Evolutionary conservation across 2,113 vertebrate genomes (phyloP).

Genomic region (Rhombomys opimus): DNA sequence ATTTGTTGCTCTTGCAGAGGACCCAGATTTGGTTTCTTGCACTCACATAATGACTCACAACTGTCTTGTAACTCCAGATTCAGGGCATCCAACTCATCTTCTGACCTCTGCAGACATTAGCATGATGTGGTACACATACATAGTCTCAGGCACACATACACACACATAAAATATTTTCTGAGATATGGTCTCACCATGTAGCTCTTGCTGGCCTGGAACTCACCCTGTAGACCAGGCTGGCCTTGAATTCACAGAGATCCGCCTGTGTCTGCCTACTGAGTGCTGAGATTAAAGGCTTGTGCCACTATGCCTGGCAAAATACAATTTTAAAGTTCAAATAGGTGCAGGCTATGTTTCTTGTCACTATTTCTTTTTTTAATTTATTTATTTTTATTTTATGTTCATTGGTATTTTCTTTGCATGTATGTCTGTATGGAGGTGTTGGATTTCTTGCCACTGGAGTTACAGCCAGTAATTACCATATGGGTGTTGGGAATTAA

Average conservation of each 20-base stretch:
- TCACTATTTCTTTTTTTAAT: background rate
- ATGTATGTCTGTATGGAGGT: too few species aligned
- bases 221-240: background rate
- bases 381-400: too few species aligned
- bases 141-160: background rate
- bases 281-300: background rate
- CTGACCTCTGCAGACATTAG: background rate
- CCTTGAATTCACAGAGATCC: background rate
- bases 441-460: too few species aligned
- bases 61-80: background rate
- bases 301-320: background rate
- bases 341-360: background rate
- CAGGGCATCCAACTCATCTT: background rate
- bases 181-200: background rate
- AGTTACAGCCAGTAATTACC: too few species aligned
- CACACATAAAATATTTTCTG: background rate
- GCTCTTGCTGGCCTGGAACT: background rate
- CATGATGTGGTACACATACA: background rate
- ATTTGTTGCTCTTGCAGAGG: background rate
- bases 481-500: too few species aligned
- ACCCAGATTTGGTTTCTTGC: background rate
- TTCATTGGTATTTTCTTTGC: too few species aligned
- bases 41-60: background rate
- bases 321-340: background rate
- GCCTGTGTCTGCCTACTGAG: background rate